phyloP scores from a whole-genome alignment of 2,888 invertebrate genomes.

The Meliscaeva auricollis region DNA sequence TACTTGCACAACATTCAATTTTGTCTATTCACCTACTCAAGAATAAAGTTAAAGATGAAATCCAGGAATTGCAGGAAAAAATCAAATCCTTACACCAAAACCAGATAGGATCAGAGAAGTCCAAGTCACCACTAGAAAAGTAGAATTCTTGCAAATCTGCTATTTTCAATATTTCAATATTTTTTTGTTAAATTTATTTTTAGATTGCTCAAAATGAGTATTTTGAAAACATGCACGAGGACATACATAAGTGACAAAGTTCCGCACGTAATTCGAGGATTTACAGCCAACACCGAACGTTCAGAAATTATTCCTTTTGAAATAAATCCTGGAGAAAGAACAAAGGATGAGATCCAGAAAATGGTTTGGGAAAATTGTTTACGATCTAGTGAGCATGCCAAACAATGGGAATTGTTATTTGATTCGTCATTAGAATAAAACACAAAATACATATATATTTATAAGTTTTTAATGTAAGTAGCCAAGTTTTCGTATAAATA shows the following conservation, averaged over 20 bases:
- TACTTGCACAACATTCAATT: not conserved
- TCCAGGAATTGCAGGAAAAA: constrained; percentile 30
- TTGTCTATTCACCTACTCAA: not conserved
- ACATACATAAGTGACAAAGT: constrained; percentile 43
- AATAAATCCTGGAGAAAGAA: constrained; percentile 21
- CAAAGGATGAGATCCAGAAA: constrained; percentile 27
- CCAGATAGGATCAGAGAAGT: constrained; percentile 16
- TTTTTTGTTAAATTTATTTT: too few species aligned
- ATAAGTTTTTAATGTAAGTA: not conserved
- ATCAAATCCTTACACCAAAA: constrained; percentile 9
- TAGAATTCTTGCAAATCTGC: not conserved
- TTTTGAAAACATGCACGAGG: constrained; percentile 46
- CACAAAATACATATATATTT: not conserved
- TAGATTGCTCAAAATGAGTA: constrained; percentile 32
- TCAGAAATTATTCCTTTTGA: constrained; percentile 35
- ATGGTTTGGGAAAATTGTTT: constrained; percentile 47
- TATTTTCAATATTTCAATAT: not conserved
- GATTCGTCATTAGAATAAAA: not conserved
- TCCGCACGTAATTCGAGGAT: constrained; percentile 44
- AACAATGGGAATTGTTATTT: constrained; percentile 54
- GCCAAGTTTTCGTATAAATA: not conserved
- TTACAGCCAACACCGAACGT: constrained; percentile 22
- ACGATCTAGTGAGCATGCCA: constrained; percentile 18
- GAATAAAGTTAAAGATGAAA: constrained; percentile 38
- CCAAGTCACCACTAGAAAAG: constrained; percentile 18